Base-by-base conservation (phyloP, 2,888 invertebrate species). In the Melinaea menophilus region DNA sequence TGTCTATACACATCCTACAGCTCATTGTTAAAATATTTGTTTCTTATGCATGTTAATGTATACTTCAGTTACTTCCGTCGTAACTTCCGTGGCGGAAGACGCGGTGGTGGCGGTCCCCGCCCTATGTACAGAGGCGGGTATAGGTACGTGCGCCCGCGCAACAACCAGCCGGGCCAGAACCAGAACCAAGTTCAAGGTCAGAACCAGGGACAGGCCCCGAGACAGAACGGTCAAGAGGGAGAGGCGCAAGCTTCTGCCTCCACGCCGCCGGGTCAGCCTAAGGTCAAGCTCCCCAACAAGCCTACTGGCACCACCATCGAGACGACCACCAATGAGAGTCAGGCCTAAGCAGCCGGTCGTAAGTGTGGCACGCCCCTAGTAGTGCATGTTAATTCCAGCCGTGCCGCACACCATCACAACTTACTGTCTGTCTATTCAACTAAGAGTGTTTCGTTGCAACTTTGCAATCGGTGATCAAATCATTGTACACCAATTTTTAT, bases 11-110 rank as follows among this genome's bases (percentile, higher is more conserved):
- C 3, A 1, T 34, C 33, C 9, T 45, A n/a, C 33, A 13, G 33
- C n/a, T 34, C 12, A 1, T n/a, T 41, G 3, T 11, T 51, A 4
- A 22, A 12, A 57, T 57, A 46, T 4, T 4, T 13, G 22, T 41
- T 54, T 45, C 12, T 33, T 62, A 12, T 13, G 37, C 12, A 56
- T 58, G 5, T 45, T 7, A 48, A 48, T 51, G 41, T 11, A 9
- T 46, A 33, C 58, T 69, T 92, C 77, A 93, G 94, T 76, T 95
- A 93, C 86, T 95, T 93, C 93, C 94, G 94, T 76, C 94, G 94
- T 72, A 95, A 95, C 82, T 94, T 93, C 92, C 93, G 94, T 71
- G 94, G 94, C 57, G 94, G 94, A 72, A 91, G 93, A 71, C 93
- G 93, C 33, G 85, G 89, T 55, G 85, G 81, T 55, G 85, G 80